Conservation (phyloP, 1,140 invertebrate species). For the Hydropsyche tenuis region DNA sequence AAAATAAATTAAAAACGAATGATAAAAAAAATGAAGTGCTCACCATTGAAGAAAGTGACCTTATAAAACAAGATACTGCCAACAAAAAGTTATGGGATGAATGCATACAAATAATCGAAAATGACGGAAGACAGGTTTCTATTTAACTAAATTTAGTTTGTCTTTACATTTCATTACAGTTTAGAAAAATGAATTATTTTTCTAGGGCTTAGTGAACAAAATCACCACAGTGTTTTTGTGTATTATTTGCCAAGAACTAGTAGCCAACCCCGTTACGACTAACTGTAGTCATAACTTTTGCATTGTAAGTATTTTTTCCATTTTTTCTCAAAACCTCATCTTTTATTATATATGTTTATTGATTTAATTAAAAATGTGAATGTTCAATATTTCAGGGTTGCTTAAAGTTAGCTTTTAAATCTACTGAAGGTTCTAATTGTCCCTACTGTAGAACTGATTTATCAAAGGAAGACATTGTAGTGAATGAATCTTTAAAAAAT, state of each 20-base stretch:
- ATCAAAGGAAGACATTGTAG: slow-evolving; percentile 62
- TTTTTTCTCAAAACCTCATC: no score
- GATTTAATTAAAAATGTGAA: no score
- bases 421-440: slow-evolving; percentile 69
- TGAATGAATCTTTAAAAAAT: slow-evolving; percentile 65
- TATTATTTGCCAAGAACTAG: slow-evolving; percentile 81
- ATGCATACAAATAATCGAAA: slow-evolving; percentile 58
- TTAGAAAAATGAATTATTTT: no score
- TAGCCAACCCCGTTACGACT: slow-evolving; percentile 76
- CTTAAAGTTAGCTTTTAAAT: slow-evolving; percentile 71
- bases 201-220: slow-evolving; percentile 68
- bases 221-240: slow-evolving; percentile 76
- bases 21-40: slow-evolving; percentile 49
- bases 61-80: slow-evolving; percentile 66
- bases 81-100: slow-evolving; percentile 76
- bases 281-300: slow-evolving; percentile 82
- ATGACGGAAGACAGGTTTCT: slow-evolving; percentile 62
- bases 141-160: neutral
- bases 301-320: slow-evolving; percentile 66
- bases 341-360: no score
- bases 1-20: slow-evolving; percentile 39
- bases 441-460: slow-evolving; percentile 73
- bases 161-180: neutral
- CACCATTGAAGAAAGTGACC: slow-evolving; percentile 58
- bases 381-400: slow-evolving; percentile 60